These are phyloP conservation scores for Crossaster papposus DNA, from an alignment of 53 echinoderm and acorn worm species.

Conservation along the genomic window DNA sequence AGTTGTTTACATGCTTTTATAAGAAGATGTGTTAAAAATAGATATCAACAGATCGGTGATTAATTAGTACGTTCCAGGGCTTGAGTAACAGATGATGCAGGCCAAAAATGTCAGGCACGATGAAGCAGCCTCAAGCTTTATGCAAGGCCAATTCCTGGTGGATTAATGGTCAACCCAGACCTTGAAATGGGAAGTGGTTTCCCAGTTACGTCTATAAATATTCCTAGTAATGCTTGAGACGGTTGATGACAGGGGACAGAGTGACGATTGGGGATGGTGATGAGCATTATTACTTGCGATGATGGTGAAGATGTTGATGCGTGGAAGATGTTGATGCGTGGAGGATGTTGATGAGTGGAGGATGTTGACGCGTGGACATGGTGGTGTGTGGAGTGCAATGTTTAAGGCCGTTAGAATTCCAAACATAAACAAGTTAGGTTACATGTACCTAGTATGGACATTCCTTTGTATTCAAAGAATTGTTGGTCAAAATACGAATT, in stretches of 20 bases:
- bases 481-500: too few species aligned
- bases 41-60: not conserved
- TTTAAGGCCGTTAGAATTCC: not conserved
- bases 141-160: not conserved
- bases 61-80: not conserved
- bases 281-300: not conserved
- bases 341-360: too few species aligned
- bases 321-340: too few species aligned
- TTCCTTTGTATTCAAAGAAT: too few species aligned
- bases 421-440: not conserved
- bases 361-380: not conserved
- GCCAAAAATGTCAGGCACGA: not conserved
- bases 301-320: not conserved
- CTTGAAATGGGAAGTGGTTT: not conserved
- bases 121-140: not conserved
- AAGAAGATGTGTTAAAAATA: not conserved
- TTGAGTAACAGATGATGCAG: not conserved
- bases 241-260: too few species aligned
- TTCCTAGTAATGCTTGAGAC: not conserved
- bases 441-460: not conserved
- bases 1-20: not conserved
- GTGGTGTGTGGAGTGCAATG: not conserved
- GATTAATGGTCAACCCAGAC: not conserved
- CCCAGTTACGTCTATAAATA: not conserved
- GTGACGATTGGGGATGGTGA: not conserved